Percentiles rank a stretch among this genome's conserved stretches.
phyloP scores from a whole-genome alignment of 2,797 vertebrate species.

The Danio albolineatus region DNA sequence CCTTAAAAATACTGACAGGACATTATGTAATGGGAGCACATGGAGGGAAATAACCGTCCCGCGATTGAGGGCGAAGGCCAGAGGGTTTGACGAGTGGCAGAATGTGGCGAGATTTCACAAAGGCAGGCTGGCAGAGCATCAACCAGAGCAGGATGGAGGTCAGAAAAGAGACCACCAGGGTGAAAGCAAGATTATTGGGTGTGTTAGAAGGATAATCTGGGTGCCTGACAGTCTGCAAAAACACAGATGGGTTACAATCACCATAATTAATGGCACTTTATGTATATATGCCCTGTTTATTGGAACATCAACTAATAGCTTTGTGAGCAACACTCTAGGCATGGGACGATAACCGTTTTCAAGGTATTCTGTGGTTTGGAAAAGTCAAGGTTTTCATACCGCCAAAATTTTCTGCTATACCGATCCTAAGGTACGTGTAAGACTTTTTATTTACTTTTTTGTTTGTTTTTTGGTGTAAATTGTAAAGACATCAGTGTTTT shows the following conservation, averaged over 20 bases:
- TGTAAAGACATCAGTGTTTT: too few species aligned
- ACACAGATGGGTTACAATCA: slow-evolving; percentile 35
- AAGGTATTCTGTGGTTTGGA: too few species aligned
- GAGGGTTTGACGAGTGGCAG: slow-evolving; percentile 24
- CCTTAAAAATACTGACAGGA: slow-evolving; percentile 55
- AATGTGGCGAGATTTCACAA: slow-evolving; percentile 38
- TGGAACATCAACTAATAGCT: slow-evolving; percentile 1
- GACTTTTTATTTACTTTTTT: too few species aligned
- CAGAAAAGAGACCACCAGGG: slow-evolving; percentile 56
- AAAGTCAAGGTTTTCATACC: too few species aligned
- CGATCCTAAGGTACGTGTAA: too few species aligned
- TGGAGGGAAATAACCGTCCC: slow-evolving; percentile 26
- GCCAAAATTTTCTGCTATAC: too few species aligned
- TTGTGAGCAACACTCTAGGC: too few species aligned
- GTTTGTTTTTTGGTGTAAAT: too few species aligned
- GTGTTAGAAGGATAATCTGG: slow-evolving; percentile 50
- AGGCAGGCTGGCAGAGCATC: slow-evolving; percentile 26
- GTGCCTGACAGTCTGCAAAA: slow-evolving; percentile 59
- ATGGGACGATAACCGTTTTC: too few species aligned
- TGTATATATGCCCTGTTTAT: slow-evolving; percentile 28
- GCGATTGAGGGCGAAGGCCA: slow-evolving; percentile 5
- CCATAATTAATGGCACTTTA: slow-evolving; percentile 45
- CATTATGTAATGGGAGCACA: slow-evolving; percentile 41
- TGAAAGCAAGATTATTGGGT: slow-evolving; percentile 49
- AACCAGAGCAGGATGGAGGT: slow-evolving; percentile 44